phyloP scores from a whole-genome alignment of 92 coral and sea anemone genomes.

The Phenganax stokvisi region DNA sequence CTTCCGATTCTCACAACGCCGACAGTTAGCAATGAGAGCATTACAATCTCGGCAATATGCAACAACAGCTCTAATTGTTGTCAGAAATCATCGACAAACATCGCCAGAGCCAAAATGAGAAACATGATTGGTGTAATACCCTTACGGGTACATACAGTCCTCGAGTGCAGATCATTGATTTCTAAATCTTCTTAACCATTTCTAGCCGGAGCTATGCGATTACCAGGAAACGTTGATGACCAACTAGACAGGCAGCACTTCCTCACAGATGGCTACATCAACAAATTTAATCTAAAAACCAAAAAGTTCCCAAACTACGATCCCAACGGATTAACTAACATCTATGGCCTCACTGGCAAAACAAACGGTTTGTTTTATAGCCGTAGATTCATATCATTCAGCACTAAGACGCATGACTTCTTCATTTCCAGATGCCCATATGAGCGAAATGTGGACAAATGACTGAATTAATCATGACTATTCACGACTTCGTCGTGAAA shows the following conservation, averaged over 20 bases:
- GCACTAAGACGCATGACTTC: too few species aligned
- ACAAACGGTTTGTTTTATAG: background rate
- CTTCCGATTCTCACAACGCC: too few species aligned
- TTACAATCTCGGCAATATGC: too few species aligned
- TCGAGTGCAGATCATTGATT: background rate
- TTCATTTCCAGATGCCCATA: too few species aligned
- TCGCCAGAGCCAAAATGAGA: background rate
- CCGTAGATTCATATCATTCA: too few species aligned
- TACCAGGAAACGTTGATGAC: background rate
- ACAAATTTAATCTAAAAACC: background rate
- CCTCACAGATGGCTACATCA: background rate
- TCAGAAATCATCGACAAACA: slow-evolving; percentile 15
- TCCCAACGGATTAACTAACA: background rate
- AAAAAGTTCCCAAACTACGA: slow-evolving; percentile 9
- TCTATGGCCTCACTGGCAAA: slow-evolving; percentile 3
- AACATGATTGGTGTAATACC: background rate
- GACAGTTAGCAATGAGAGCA: too few species aligned
- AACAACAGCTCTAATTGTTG: background rate
- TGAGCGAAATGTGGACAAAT: too few species aligned
- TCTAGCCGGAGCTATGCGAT: slow-evolving; percentile 27
- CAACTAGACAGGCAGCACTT: background rate
- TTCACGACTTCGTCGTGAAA: too few species aligned
- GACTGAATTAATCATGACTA: too few species aligned
- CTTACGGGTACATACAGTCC: background rate
- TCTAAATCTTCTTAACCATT: background rate